phyloP scores from a whole-genome alignment of 2,797 vertebrate species.

The Triplophysa yarkandensis region DNA sequence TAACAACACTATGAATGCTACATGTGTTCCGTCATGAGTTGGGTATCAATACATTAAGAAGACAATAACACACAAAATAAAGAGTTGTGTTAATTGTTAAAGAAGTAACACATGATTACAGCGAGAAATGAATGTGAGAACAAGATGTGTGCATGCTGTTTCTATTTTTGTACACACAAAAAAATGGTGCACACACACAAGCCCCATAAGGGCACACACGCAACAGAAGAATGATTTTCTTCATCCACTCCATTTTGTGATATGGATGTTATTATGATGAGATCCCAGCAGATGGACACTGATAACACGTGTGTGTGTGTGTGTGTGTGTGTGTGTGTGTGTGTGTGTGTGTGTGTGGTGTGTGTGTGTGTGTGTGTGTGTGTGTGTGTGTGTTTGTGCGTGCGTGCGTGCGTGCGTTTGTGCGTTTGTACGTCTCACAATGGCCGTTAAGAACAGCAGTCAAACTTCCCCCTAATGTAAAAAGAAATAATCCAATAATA shows the following conservation, averaged over 20 bases:
- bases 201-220: slow-evolving; percentile 33
- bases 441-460: neutral
- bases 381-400: slow-evolving; percentile 17
- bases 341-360: slow-evolving; percentile 30
- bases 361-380: slow-evolving; percentile 22
- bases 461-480: neutral
- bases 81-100: no score
- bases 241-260: slow-evolving; percentile 30
- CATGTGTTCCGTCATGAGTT: no score
- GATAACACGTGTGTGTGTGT: slow-evolving; percentile 36
- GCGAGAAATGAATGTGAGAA: slow-evolving; percentile 47
- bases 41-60: no score
- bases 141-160: slow-evolving; percentile 40
- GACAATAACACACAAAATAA: no score
- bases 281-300: neutral
- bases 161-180: slow-evolving; percentile 34
- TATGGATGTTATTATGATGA: slow-evolving; percentile 22
- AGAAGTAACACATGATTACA: neutral
- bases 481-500: no score
- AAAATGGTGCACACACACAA: slow-evolving; percentile 22
- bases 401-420: no score
- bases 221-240: slow-evolving; percentile 46
- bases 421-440: neutral
- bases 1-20: no score
- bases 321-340: slow-evolving; percentile 21